Evolutionary conservation across 2,888 invertebrate genomes (phyloP).

Genomic region (Philereme transversata): DNA sequence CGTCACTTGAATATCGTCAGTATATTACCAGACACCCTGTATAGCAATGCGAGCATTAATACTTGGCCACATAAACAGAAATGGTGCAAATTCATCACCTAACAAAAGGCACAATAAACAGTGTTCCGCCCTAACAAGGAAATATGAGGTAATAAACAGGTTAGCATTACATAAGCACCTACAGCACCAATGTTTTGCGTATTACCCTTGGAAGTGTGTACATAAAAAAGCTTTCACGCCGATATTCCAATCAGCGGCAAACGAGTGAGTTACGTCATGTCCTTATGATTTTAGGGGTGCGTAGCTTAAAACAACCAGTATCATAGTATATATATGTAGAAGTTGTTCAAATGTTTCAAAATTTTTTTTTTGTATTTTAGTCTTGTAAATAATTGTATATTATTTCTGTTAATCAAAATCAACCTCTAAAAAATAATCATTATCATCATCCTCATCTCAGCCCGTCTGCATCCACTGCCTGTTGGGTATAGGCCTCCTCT

Average conservation of each 20-base stretch:
- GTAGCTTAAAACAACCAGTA: background rate
- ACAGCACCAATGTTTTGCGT: conserved; percentile 51
- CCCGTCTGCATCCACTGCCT: too few species aligned
- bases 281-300: conserved; percentile 52
- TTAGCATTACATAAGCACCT: conserved; percentile 48
- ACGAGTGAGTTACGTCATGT: conserved; percentile 60
- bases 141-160: conserved; percentile 51
- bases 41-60: too few species aligned
- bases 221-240: conserved; percentile 69
- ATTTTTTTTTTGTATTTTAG: too few species aligned
- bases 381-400: too few species aligned
- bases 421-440: too few species aligned
- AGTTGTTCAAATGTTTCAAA: too few species aligned
- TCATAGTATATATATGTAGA: too few species aligned
- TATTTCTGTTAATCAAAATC: too few species aligned
- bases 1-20: too few species aligned
- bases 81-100: conserved; percentile 29
- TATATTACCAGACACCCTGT: too few species aligned
- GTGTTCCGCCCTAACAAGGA: conserved; percentile 36
- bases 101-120: conserved; percentile 36
- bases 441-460: too few species aligned
- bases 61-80: conserved; percentile 3
- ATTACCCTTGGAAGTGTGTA: conserved; percentile 59
- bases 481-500: too few species aligned
- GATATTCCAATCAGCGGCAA: conserved; percentile 63